Evolutionary conservation across 2,888 invertebrate species (phyloP).

Genomic region (Ecdyonurus torrentis): DNA sequence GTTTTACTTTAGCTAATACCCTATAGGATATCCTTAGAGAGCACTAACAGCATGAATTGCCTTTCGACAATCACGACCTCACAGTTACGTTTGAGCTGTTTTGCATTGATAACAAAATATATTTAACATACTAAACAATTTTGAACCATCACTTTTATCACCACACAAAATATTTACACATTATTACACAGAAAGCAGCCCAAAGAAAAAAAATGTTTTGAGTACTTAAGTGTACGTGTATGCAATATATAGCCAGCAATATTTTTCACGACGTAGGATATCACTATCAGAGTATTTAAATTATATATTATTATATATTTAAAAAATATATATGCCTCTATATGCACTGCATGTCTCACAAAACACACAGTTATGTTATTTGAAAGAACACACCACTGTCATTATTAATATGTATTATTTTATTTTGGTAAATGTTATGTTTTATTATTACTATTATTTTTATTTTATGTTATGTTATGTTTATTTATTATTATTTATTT

Average conservation of each 20-base stretch:
- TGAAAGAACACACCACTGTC: not conserved
- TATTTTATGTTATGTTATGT: not conserved
- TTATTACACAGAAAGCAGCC: too few relatives aligned
- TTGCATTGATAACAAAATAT: not conserved
- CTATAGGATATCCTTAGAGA: not conserved
- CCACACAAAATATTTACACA: not conserved
- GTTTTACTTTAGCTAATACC: not conserved
- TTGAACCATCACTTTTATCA: too few relatives aligned
- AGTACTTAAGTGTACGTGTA: not conserved
- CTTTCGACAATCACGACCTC: not conserved
- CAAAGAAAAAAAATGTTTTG: not conserved
- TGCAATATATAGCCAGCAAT: not conserved
- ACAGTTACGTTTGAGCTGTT: not conserved
- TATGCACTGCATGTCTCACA: not conserved
- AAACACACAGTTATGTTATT: not conserved
- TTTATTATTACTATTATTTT: not conserved
- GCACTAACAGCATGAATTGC: not conserved
- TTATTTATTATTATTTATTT: not conserved
- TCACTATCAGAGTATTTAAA: too few relatives aligned
- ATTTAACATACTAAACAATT: not conserved
- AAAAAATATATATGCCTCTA: not conserved
- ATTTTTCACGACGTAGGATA: not conserved
- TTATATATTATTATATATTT: too few relatives aligned
- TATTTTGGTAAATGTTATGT: not conserved
- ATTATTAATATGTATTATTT: not conserved